These are phyloP conservation scores for Aporophyla lueneburgensis DNA, from an alignment of 2,888 invertebrate species.

Conservation along the genomic window DNA sequence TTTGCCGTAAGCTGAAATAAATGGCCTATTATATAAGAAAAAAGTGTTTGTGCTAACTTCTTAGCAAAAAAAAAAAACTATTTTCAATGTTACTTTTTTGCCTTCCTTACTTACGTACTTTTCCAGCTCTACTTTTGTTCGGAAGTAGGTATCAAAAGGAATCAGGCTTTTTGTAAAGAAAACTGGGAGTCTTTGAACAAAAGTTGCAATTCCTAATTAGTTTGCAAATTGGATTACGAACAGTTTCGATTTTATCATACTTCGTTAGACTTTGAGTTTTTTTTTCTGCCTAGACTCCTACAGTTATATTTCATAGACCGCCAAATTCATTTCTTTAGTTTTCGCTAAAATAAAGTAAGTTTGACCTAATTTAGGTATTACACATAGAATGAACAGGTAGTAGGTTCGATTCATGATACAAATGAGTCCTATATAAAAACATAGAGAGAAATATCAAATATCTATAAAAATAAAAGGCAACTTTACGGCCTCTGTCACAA, in stretches of 20 bases:
- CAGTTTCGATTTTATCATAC: slow-evolving; percentile 22
- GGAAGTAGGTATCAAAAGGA: slow-evolving; percentile 34
- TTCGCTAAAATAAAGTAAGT: background rate
- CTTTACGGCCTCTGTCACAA: slow-evolving; percentile 47
- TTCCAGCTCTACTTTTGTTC: slow-evolving; percentile 31
- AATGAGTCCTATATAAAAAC: slow-evolving; percentile 1
- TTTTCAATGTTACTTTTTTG: slow-evolving; percentile 44
- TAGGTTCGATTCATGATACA: slow-evolving; percentile 9
- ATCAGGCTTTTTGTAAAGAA: slow-evolving; percentile 34
- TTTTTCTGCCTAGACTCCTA: slow-evolving; percentile 20
- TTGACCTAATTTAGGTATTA: background rate
- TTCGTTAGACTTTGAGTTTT: slow-evolving; percentile 12
- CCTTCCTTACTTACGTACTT: slow-evolving; percentile 15
- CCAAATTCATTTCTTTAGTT: background rate
- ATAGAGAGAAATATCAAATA: slow-evolving; percentile 13
- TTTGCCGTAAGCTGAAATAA: slow-evolving; percentile 47
- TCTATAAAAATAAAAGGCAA: slow-evolving; percentile 26
- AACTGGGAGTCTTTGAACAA: slow-evolving; percentile 21
- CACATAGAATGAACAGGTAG: background rate
- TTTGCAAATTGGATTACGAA: slow-evolving; percentile 43
- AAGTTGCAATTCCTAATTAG: slow-evolving; percentile 51
- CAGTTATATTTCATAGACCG: background rate
- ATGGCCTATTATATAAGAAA: slow-evolving; percentile 47
- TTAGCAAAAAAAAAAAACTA: slow-evolving; percentile 35
- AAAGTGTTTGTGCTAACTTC: slow-evolving; percentile 40